Evolutionary conservation across 2,797 vertebrate genomes (phyloP).

Genomic region (Tokudaia muenninki): DNA sequence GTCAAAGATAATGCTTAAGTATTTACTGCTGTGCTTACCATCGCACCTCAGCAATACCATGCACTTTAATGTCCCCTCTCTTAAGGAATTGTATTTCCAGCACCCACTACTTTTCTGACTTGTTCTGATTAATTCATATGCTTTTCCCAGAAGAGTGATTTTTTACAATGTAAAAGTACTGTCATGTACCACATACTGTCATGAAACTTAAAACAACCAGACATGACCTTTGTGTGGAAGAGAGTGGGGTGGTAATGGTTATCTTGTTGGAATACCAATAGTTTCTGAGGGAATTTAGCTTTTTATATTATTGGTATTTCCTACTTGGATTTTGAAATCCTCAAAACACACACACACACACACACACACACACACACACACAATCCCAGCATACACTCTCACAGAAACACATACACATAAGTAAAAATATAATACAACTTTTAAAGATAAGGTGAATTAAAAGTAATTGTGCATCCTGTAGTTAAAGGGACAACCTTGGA

Average conservation of each 20-base stretch:
- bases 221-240: background rate
- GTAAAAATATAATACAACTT: background rate
- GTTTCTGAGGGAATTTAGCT: background rate
- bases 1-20: background rate
- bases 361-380: background rate
- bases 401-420: background rate
- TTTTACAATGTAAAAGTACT: background rate
- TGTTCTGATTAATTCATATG: background rate
- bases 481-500: slow-evolving; percentile 46
- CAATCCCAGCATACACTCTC: background rate
- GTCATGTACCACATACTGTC: background rate
- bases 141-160: background rate
- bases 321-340: slow-evolving; percentile 25
- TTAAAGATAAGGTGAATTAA: slow-evolving; percentile 57
- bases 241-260: background rate
- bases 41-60: background rate
- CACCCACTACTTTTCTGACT: background rate
- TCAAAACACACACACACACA: background rate
- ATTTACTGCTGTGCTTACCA: background rate
- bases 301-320: slow-evolving; percentile 27
- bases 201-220: background rate
- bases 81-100: background rate
- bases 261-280: background rate
- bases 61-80: background rate
- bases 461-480: slow-evolving; percentile 8